A percentile compares a stretch with the other conserved stretches of the same genome.
phyloP scores from a whole-genome alignment of 1,140 invertebrate genomes.

The Uloborus diversus region DNA sequence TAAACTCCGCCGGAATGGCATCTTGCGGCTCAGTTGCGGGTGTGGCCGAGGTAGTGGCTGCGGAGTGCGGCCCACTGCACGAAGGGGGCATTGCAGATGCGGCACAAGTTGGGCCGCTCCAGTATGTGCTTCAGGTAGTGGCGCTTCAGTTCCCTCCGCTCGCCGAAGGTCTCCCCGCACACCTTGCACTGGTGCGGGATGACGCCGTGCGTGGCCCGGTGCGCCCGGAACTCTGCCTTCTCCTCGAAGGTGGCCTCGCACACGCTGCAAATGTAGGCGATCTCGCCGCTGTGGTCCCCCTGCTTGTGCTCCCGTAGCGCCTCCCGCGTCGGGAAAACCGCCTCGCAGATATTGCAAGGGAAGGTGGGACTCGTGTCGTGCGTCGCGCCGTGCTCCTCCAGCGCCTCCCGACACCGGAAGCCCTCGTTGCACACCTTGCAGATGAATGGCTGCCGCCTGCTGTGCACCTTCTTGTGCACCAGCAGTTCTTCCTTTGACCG shows the following conservation, averaged over 20 bases:
- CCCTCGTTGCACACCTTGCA: constrained; percentile 54
- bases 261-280: constrained; percentile 43
- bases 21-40: constrained; percentile 28
- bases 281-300: constrained; percentile 25
- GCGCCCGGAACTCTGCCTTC: constrained; percentile 37
- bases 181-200: constrained; percentile 46
- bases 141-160: constrained; percentile 34
- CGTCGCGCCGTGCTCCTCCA: constrained; percentile 37
- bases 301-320: constrained; percentile 25
- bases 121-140: constrained; percentile 52
- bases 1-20: too few species aligned
- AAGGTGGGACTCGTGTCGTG: constrained; percentile 42
- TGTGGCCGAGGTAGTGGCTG: constrained; percentile 39
- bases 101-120: constrained; percentile 41
- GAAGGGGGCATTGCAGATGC: constrained; percentile 50
- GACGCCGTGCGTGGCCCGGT: constrained; percentile 35
- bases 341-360: constrained; percentile 48
- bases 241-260: constrained; percentile 41
- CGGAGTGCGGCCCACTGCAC: constrained; percentile 45
- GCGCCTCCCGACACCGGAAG: constrained; percentile 12
- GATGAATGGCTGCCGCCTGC: constrained; percentile 47
- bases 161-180: constrained; percentile 37
- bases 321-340: constrained; percentile 29
- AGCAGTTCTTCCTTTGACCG: constrained; percentile 32
- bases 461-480: constrained; percentile 51